phyloP scores from a whole-genome alignment of 64 coral and sea anemone species.

The Pocillopora verrucosa region DNA sequence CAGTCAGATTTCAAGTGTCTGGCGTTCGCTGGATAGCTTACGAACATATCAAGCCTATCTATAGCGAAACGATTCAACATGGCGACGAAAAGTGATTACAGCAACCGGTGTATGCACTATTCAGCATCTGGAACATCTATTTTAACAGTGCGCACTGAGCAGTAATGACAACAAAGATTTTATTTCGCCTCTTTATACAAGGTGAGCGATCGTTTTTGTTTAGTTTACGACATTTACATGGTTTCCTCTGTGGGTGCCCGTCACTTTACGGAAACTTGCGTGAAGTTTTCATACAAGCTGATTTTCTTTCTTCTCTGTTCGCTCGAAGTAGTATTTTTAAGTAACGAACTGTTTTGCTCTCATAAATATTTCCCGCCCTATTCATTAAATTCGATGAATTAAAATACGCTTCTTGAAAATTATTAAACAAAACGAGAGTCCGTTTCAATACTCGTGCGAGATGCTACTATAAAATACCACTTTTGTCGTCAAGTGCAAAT shows the following conservation, averaged over 20 bases:
- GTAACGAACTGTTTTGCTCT: too few relatives aligned
- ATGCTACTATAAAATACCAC: slow-evolving; percentile 1
- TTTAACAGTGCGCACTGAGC: background rate
- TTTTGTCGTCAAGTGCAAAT: slow-evolving; percentile 17
- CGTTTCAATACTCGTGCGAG: background rate
- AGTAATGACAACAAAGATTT: slow-evolving; percentile 6
- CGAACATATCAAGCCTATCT: slow-evolving; percentile 40
- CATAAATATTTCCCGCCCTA: too few relatives aligned
- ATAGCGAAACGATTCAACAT: slow-evolving; percentile 3
- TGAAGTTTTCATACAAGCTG: background rate
- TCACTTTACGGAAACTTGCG: background rate
- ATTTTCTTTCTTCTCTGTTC: background rate
- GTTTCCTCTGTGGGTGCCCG: background rate
- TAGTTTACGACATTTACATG: background rate
- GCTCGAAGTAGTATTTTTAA: too few relatives aligned
- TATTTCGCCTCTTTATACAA: slow-evolving; percentile 1
- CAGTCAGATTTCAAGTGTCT: background rate
- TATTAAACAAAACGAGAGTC: too few relatives aligned
- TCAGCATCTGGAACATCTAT: background rate
- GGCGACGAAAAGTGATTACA: background rate
- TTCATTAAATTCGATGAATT: too few relatives aligned
- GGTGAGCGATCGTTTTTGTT: slow-evolving; percentile 4
- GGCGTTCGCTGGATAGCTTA: background rate
- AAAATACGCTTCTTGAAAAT: too few relatives aligned
- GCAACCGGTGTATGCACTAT: background rate